Evolutionary conservation across 2,797 vertebrate genomes (phyloP), one percentile per base, ranked within the genome.

Genomic region (Botia kubotai): DNA sequence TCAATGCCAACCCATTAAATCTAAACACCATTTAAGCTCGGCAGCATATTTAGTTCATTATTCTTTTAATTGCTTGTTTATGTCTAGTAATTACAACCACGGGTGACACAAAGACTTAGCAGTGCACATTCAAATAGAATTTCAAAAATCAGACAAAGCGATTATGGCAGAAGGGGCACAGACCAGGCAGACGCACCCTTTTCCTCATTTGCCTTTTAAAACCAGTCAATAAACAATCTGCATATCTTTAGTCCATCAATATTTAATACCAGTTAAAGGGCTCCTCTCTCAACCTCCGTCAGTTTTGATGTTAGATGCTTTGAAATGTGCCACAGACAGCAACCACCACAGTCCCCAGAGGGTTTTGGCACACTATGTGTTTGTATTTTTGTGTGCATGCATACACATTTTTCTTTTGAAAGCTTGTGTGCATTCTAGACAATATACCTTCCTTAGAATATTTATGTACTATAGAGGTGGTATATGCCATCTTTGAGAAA

Each of bases 241-340:
- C 96, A 95, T 95, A 93, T 93, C 91, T 95, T 91, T 87, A 90
- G 80, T 87, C 85, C 87, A 94, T 97, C 95, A 96, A 97, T 96
- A 96, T 96, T 96, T 96, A 95, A 96, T 94, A 95, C 85, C 90
- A 92, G 92, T 86, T 89, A 94, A 95, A 95, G 90, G 92, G 94
- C 91, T 90, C 90, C 89, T 92, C 89, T 92, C 90, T 79, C 67
- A 90, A 86, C 89, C 88, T 90, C 68, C 50, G 67, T 80, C 69
- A 82, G 85, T 84, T 91, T 92, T 93, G 90, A 94, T 93, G 91
- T 93, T 90, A 91, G 85, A 88, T 88, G 85, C 92, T 94, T 94
- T 93, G 93, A 94, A 94, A 92, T 92, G 90, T 90, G 91, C 93
- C 93, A 93, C 93, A 91, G 87, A 93, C 90, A 90, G 91, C 92